phyloP scores from a whole-genome alignment of 2,113 vertebrate species.

The Muscicapa adusta region DNA sequence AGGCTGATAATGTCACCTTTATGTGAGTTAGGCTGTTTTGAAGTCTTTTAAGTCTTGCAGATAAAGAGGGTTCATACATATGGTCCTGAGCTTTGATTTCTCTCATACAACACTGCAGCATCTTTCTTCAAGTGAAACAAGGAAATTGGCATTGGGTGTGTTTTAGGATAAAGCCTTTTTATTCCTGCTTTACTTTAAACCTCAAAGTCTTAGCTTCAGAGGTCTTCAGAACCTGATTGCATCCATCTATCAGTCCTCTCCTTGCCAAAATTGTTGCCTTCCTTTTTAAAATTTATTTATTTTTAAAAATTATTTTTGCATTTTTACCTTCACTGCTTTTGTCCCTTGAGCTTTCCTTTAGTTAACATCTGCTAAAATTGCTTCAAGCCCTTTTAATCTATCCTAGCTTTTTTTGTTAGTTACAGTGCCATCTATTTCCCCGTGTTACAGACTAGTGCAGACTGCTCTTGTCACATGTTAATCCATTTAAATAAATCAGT shows the following conservation, averaged over 20 bases:
- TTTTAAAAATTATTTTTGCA: background rate
- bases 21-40: rapidly evolving
- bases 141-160: background rate
- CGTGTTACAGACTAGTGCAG: rapidly evolving
- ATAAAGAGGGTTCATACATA: background rate
- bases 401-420: background rate
- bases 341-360: background rate
- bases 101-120: background rate
- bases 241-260: background rate
- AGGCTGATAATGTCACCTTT: background rate
- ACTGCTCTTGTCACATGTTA: background rate
- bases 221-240: background rate
- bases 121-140: background rate
- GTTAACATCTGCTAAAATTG: background rate
- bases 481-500: background rate
- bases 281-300: background rate
- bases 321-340: background rate
- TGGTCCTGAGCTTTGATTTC: background rate
- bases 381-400: background rate
- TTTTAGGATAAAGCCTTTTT: background rate
- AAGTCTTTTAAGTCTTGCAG: background rate
- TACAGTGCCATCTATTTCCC: background rate
- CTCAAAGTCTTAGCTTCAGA: background rate
- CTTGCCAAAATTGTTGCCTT: background rate
- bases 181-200: background rate